Conservation (phyloP, 2,888 invertebrate genomes). For the Stenichneumon culpator region DNA sequence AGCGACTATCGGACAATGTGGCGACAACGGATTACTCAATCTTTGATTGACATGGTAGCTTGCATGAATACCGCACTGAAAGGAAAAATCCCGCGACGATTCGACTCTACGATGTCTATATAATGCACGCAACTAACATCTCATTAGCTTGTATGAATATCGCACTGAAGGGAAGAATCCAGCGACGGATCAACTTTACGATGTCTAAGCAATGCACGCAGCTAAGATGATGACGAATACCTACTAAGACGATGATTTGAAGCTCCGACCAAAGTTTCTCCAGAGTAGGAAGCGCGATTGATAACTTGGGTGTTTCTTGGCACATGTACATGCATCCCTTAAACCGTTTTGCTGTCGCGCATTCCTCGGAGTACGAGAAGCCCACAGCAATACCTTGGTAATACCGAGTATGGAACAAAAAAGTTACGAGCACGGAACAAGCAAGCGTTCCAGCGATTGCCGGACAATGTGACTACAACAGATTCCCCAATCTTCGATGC, state of each 20-base stretch:
- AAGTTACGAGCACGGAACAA: background rate
- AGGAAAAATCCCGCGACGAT: background rate
- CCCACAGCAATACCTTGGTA: constrained; percentile 63
- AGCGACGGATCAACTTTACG: background rate
- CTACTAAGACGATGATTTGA: background rate
- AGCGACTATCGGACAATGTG: constrained; percentile 22
- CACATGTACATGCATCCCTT: background rate
- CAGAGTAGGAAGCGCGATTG: constrained; percentile 24
- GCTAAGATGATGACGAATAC: constrained; percentile 4
- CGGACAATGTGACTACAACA: constrained; percentile 12
- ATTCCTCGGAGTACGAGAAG: background rate
- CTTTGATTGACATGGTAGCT: background rate
- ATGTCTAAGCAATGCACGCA: background rate
- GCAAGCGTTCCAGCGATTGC: constrained; percentile 14
- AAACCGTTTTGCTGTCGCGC: no score
- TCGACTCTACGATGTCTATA: background rate
- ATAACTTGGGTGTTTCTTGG: constrained; percentile 40
- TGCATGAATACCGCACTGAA: background rate
- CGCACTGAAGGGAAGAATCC: background rate
- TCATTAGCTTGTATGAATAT: no score
- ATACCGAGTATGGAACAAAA: constrained; percentile 33
- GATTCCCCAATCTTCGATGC: background rate
- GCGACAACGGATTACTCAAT: background rate
- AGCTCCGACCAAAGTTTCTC: constrained; percentile 8
- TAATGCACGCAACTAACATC: background rate